Percentiles rank a stretch among this genome's conserved stretches.
These are phyloP conservation scores for Balaenoptera acutorostrata DNA, from an alignment of 2,113 vertebrate genomes.

Conservation along the genomic window DNA sequence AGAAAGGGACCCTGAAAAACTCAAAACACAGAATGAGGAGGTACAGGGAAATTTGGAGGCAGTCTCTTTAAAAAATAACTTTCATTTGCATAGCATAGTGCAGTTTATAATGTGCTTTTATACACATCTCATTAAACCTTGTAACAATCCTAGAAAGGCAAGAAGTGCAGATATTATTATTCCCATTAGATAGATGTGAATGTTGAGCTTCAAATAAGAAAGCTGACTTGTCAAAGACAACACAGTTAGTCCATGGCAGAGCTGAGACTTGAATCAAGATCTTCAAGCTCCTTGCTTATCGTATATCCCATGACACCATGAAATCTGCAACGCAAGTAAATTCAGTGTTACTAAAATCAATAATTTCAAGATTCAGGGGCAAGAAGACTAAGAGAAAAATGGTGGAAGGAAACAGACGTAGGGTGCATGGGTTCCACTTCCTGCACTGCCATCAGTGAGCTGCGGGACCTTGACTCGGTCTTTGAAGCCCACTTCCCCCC, in stretches of 20 bases:
- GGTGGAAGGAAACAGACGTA: background rate
- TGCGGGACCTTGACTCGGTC: background rate
- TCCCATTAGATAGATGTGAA: background rate
- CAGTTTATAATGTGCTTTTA: background rate
- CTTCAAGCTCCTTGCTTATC: background rate
- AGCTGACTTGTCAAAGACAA: background rate
- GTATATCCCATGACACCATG: background rate
- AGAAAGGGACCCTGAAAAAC: background rate
- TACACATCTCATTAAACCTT: background rate
- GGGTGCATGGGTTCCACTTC: background rate
- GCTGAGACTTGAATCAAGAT: background rate
- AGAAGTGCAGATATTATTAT: background rate
- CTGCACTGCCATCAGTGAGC: accelerated
- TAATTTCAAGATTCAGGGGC: background rate
- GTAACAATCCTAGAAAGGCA: background rate
- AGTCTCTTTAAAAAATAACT: background rate
- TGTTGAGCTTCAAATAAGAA: background rate
- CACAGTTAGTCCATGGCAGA: background rate
- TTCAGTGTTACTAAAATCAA: background rate
- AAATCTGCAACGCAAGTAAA: background rate
- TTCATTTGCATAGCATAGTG: background rate
- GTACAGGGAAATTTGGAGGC: background rate
- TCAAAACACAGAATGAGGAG: background rate
- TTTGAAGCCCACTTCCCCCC: background rate
- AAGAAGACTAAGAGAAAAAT: background rate